phyloP scores from a whole-genome alignment of 2,797 vertebrate genomes.

The Chloroceryle inda region DNA sequence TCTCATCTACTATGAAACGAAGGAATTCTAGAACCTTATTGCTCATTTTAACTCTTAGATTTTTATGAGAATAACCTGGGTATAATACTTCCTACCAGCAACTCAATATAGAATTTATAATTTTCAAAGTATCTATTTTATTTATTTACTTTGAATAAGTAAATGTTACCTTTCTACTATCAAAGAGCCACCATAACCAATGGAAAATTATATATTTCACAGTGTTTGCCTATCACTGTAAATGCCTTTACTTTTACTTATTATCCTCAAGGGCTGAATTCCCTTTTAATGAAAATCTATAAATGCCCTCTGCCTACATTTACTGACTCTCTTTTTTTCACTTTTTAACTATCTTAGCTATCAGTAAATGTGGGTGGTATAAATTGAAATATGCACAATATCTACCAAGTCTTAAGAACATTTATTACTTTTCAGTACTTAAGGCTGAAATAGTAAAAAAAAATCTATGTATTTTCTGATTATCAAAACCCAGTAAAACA shows the following conservation, averaged over 20 bases:
- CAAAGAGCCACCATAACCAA: background rate
- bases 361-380: background rate
- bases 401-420: background rate
- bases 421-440: background rate
- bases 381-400: background rate
- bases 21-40: background rate
- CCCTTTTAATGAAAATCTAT: background rate
- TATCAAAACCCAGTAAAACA: background rate
- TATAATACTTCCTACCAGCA: background rate
- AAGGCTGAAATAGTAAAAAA: background rate
- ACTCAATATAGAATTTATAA: background rate
- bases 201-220: background rate
- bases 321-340: background rate
- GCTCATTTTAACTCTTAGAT: background rate
- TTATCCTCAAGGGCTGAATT: background rate
- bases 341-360: background rate
- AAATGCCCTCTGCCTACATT: background rate
- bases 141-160: background rate
- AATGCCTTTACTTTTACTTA: background rate
- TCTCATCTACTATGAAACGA: background rate
- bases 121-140: background rate
- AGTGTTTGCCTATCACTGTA: background rate
- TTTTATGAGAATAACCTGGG: background rate
- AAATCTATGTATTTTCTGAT: background rate
- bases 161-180: background rate